Percentiles rank a stretch among this genome's conserved stretches.
These are phyloP conservation scores for Bovichtus diacanthus DNA, from an alignment of 2,797 vertebrate genomes.

Conservation along the genomic window DNA sequence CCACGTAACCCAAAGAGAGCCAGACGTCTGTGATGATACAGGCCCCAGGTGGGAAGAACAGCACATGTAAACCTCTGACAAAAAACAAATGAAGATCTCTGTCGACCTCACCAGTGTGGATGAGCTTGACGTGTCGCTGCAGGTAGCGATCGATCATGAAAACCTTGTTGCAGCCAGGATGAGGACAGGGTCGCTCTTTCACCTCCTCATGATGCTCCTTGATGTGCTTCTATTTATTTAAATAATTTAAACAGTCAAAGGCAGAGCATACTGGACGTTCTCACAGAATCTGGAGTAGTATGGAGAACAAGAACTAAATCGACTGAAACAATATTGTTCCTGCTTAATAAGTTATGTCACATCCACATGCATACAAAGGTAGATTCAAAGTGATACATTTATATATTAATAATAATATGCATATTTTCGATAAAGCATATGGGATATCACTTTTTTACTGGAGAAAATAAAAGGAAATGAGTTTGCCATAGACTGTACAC, in stretches of 20 bases:
- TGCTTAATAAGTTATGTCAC: not conserved
- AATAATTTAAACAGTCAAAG: too few relatives aligned
- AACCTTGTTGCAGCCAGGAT: conserved; percentile 98
- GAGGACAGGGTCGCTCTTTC: conserved; percentile 93
- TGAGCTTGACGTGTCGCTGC: conserved; percentile 96
- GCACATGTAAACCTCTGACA: not conserved
- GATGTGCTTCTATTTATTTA: conserved; percentile 98
- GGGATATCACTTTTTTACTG: not conserved
- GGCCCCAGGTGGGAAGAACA: not conserved
- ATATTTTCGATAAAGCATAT: not conserved
- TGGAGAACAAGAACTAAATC: not conserved
- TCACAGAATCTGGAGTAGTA: not conserved
- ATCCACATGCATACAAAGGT: not conserved
- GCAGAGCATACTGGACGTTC: not conserved
- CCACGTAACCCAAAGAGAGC: not conserved
- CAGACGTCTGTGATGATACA: not conserved
- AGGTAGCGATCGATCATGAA: conserved; percentile 99
- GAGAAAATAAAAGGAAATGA: not conserved
- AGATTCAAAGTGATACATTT: not conserved
- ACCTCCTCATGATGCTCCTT: conserved; percentile 97
- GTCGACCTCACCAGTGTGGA: conserved; percentile 90
- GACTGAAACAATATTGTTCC: not conserved
- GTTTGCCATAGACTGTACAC: not conserved
- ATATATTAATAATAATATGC: not conserved
- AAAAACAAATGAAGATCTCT: not conserved